Percentiles rank a stretch among this genome's conserved stretches.
These are phyloP conservation scores for Otus scops DNA, from an alignment of 2,797 vertebrate genomes.

Conservation along the genomic window DNA sequence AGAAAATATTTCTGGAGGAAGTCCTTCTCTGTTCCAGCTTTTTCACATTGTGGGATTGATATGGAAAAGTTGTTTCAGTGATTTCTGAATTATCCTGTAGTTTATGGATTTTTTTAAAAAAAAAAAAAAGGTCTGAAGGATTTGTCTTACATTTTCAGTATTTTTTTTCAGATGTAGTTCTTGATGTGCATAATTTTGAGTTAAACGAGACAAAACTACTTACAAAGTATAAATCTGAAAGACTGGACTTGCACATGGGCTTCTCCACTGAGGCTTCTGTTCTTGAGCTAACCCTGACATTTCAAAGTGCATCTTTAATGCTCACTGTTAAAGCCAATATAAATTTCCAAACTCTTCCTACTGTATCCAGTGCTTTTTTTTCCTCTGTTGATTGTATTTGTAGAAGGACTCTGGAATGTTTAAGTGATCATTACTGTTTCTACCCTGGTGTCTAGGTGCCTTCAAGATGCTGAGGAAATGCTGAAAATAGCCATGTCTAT, in stretches of 20 bases:
- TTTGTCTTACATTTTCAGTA: neutral
- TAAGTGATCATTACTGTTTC: neutral
- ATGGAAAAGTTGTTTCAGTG: neutral
- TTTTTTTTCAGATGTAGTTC: neutral
- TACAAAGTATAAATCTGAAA: neutral
- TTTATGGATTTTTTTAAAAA: neutral
- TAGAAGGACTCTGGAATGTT: neutral
- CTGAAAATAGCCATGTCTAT: conserved; percentile 85
- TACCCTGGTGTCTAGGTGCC: conserved; percentile 80
- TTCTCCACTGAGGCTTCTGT: neutral
- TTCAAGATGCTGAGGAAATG: conserved; percentile 89
- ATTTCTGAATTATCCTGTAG: neutral
- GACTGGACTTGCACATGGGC: neutral
- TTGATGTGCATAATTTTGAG: neutral
- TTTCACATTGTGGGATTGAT: neutral
- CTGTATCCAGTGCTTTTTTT: neutral
- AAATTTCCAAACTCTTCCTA: neutral
- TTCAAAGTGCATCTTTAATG: neutral
- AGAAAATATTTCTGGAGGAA: neutral
- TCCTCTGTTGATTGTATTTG: neutral
- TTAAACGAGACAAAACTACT: neutral
- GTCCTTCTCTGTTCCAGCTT: neutral
- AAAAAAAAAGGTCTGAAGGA: neutral
- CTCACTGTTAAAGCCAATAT: neutral
- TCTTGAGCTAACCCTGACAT: neutral